Evolutionary conservation across 2,888 invertebrate genomes (phyloP).

Genomic region (Hirudinaria manillensis): DNA sequence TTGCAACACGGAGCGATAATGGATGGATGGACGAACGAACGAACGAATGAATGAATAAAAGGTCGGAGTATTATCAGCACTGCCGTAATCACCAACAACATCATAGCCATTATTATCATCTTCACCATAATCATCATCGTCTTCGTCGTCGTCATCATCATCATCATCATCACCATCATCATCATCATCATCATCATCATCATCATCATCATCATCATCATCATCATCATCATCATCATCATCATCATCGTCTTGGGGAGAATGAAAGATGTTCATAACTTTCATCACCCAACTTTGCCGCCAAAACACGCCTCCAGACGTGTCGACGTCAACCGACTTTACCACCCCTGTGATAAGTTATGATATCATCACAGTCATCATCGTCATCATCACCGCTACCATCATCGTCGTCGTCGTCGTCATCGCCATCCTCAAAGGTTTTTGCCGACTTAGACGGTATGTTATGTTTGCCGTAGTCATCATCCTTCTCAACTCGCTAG

Average conservation of each 20-base stretch:
- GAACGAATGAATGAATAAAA: no score
- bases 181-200: background rate
- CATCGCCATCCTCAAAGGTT: background rate
- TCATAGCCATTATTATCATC: background rate
- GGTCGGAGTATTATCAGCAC: slow-evolving; percentile 3
- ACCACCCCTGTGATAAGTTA: no score
- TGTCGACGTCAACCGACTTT: no score
- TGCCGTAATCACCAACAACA: background rate
- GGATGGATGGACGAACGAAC: no score
- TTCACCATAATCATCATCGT: background rate
- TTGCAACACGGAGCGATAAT: no score
- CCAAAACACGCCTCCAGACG: no score
- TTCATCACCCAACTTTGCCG: no score
- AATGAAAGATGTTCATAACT: no score
- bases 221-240: background rate
- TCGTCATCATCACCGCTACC: background rate
- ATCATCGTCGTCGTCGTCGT: slow-evolving; percentile 3
- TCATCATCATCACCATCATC: slow-evolving; percentile 1
- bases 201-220: slow-evolving; percentile 6
- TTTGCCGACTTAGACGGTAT: background rate
- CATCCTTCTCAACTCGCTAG: background rate
- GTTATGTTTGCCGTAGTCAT: background rate
- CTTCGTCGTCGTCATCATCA: background rate
- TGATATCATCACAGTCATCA: no score
- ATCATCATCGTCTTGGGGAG: no score